Percentiles rank a stretch among this genome's conserved stretches.
These are phyloP conservation scores for Plutella xylostella DNA, from an alignment of 2,888 invertebrate genomes.

Conservation along the genomic window DNA sequence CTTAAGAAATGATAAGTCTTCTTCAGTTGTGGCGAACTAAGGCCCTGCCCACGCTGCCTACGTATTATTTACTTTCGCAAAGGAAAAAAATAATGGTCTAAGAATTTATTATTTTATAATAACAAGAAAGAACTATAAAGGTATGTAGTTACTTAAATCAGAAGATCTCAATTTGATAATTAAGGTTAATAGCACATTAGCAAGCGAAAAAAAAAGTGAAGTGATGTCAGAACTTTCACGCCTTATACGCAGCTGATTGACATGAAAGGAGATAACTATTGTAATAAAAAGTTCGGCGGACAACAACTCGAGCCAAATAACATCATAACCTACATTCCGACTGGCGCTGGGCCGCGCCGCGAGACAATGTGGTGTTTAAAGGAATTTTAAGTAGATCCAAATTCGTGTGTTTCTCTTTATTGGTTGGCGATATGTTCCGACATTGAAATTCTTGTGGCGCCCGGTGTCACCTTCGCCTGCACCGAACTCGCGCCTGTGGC, in stretches of 20 bases:
- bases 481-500: no score
- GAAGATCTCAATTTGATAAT: constrained; percentile 16
- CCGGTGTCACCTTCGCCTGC: constrained; percentile 30
- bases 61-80: no score
- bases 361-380: constrained; percentile 60
- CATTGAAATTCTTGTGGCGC: constrained; percentile 64
- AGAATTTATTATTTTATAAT: no score
- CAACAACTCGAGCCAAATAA: constrained; percentile 57
- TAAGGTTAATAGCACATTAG: constrained; percentile 33
- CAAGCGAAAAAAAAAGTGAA: constrained; percentile 34
- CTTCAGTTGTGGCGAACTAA: no score
- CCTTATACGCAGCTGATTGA: constrained; percentile 60
- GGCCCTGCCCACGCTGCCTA: no score
- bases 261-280: constrained; percentile 62
- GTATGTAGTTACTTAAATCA: no score
- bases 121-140: no score
- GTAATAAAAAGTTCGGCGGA: constrained; percentile 47
- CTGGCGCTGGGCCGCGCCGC: constrained; percentile 39
- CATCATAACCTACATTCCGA: constrained; percentile 67
- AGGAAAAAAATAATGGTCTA: no score
- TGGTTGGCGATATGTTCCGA: constrained; percentile 60
- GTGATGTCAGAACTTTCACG: constrained; percentile 63
- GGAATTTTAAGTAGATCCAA: constrained; percentile 48
- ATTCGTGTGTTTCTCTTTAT: constrained; percentile 60
- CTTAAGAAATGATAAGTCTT: no score